phyloP scores from a whole-genome alignment of 2,797 vertebrate species.

The Cygnus olor region DNA sequence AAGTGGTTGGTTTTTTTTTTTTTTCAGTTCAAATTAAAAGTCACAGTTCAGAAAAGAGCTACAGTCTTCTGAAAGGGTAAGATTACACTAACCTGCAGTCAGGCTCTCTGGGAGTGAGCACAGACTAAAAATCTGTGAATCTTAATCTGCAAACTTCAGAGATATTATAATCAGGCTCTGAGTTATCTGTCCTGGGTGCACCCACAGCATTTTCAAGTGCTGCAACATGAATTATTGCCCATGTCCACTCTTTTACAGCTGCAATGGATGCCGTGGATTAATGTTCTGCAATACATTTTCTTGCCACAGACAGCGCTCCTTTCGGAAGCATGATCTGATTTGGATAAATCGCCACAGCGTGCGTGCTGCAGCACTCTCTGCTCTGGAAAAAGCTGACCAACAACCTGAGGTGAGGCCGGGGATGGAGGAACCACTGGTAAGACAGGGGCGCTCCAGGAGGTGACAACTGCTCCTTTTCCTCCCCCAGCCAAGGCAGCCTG shows the following conservation, averaged over 20 bases:
- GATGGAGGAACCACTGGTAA: background rate
- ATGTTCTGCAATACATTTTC: conserved; percentile 52
- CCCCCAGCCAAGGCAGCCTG: background rate
- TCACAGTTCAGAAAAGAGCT: background rate
- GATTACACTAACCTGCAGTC: background rate
- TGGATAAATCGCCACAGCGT: background rate
- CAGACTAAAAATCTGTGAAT: background rate
- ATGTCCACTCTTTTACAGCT: conserved; percentile 33
- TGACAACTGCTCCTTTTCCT: background rate
- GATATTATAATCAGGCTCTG: conserved; percentile 38
- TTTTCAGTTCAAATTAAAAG: background rate
- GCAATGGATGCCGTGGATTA: conserved; percentile 29
- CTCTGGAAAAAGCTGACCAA: background rate
- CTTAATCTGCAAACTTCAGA: background rate
- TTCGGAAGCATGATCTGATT: conserved; percentile 42
- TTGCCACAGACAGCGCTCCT: conserved; percentile 48
- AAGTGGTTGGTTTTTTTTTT: background rate
- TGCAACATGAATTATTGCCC: conserved; percentile 49
- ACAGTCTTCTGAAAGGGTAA: background rate
- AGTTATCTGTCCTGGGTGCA: background rate
- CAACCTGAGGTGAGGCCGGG: background rate
- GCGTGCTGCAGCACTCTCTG: background rate
- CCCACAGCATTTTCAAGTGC: conserved; percentile 1
- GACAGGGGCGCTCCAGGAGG: too few species aligned
- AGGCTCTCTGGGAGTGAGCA: background rate